Base-by-base conservation (phyloP, 2,888 invertebrate species). In the Ectobius pallidus region DNA sequence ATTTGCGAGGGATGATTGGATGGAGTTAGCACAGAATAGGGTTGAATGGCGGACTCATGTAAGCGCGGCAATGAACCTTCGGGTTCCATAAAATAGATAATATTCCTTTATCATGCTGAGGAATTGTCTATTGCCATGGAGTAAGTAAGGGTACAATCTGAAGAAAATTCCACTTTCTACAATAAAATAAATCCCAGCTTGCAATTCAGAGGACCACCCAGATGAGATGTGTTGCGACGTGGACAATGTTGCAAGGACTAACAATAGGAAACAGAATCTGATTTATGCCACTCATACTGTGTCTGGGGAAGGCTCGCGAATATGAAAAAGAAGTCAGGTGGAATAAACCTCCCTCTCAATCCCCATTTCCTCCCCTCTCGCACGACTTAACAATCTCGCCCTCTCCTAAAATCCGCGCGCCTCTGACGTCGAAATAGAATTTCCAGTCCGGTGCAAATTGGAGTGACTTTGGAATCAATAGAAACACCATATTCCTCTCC, bases 401-500 rank as follows among this genome's bases (percentile, higher is more conserved):
- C 65, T 39, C 27, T 25, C 3, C 65, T n/a, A 25, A 52, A 52
- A 52, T 25, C n/a, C 58, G 27, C 25, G 44, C 65, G 65, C 69
- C 34, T 46, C 71, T 71, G 39, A 65, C 63, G 72, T 52, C 67
- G 52, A 67, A 72, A 72, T 72, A 72, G 72, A 72, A 72, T 72
- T 72, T 72, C 72, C 72, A 72, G 67, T 55, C 72, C 27, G 72
- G 55, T 67, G 72, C 58, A 52, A 67, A 72, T 72, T 72, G 68
- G 72, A 72, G 72, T 72, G 72, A 72, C 72, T 72, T 49, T 32
- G 42, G 71, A 71, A 72, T 72, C 72, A 72, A 72, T 72, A 72
- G 68, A 44, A 44, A 30, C 58, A 4, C 46, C 39, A 6, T 39
- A 6, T 39, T 14, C n/a, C 46, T 46, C 46, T 46, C n/a, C n/a